Conservation (phyloP, 2,797 vertebrate genomes). For the Eulemur mongoz region DNA sequence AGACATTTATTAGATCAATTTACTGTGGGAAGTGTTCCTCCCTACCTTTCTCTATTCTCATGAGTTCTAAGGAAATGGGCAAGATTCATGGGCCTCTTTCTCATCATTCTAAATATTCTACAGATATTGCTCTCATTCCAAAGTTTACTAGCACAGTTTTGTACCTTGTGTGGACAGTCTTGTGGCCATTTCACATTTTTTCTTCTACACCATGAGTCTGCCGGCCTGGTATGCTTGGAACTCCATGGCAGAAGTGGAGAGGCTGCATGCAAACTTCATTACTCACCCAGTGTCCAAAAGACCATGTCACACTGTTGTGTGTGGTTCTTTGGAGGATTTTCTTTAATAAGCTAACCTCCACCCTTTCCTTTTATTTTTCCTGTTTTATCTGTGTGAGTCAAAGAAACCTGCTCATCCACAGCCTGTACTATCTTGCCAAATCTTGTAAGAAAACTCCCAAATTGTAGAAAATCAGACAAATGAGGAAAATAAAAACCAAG, state of each 20-base stretch:
- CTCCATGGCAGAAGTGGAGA: conserved; percentile 58
- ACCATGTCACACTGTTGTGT: conserved; percentile 63
- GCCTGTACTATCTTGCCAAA: conserved; percentile 82
- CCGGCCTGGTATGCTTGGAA: conserved; percentile 76
- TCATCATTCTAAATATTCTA: background rate
- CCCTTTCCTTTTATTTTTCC: conserved; percentile 81
- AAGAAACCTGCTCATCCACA: conserved; percentile 82
- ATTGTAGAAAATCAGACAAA: conserved; percentile 77
- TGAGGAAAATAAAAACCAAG: conserved; percentile 77
- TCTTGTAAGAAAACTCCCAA: conserved; percentile 78
- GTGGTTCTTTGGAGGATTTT: background rate
- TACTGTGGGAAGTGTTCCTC: background rate
- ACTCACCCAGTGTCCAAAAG: conserved; percentile 72
- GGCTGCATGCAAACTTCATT: conserved; percentile 75
- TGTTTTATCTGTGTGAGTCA: conserved; percentile 82
- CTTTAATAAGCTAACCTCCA: conserved; percentile 55
- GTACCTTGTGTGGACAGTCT: background rate
- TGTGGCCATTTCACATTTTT: background rate
- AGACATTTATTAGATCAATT: background rate
- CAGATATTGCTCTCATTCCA: background rate
- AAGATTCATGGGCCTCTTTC: background rate
- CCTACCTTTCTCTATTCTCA: background rate
- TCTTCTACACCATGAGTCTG: conserved; percentile 68
- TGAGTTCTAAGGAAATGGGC: background rate
- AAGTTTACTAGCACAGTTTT: background rate